Evolutionary conservation across 1,140 invertebrate species (phyloP).

Genomic region (Zaprionus africanus): DNA sequence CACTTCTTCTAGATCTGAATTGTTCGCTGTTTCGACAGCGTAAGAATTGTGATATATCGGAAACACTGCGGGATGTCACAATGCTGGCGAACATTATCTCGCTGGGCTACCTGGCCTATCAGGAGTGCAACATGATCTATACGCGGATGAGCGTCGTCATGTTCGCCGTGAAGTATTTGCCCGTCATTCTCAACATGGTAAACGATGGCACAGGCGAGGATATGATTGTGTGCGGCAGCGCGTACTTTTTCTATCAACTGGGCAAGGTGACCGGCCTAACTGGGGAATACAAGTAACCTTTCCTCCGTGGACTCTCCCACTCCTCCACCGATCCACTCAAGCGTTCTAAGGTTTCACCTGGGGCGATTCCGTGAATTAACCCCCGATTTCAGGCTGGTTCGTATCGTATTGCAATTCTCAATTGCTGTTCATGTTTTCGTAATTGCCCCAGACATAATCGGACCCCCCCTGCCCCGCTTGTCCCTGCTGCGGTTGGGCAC

Average conservation of each 20-base stretch:
- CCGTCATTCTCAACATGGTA: conserved; percentile 53
- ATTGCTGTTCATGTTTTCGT: conserved; percentile 77
- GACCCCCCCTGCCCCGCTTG: neutral
- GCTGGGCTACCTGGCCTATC: conserved; percentile 51
- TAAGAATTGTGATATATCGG: conserved; percentile 43
- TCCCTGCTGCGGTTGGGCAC: neutral
- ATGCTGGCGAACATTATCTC: conserved; percentile 72
- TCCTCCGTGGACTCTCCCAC: conserved; percentile 14
- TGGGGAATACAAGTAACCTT: conserved; percentile 11
- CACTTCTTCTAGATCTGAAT: conserved; percentile 57
- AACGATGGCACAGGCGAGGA: conserved; percentile 57
- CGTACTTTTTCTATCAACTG: conserved; percentile 53
- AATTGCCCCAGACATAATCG: conserved; percentile 58
- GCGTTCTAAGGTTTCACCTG: neutral
- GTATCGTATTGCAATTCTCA: conserved; percentile 59
- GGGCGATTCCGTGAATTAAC: neutral
- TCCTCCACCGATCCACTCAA: neutral
- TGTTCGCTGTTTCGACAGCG: conserved; percentile 40
- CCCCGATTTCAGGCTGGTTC: conserved; percentile 42
- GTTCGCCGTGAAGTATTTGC: conserved; percentile 50
- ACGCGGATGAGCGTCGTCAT: conserved; percentile 60
- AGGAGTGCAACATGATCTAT: conserved; percentile 57
- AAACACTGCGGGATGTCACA: conserved; percentile 61
- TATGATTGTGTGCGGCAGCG: conserved; percentile 58
- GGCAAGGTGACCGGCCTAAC: conserved; percentile 19